phyloP scores from a whole-genome alignment of 2,113 vertebrate genomes.

The Gnathonemus longibarbis region DNA sequence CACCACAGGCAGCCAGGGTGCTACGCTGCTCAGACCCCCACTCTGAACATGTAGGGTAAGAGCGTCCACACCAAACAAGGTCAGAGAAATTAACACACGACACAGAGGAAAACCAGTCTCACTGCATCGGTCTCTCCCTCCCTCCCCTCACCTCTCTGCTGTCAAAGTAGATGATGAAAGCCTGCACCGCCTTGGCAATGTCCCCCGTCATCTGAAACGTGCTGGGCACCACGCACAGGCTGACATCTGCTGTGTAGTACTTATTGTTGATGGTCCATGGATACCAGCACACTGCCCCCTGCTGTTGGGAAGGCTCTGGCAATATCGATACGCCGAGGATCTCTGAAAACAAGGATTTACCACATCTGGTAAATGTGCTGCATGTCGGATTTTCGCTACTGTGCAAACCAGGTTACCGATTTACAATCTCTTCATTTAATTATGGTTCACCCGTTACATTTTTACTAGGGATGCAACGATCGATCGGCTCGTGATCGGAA shows the following conservation, averaged over 20 bases:
- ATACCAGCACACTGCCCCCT: conserved; percentile 71
- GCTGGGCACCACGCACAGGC: conserved; percentile 78
- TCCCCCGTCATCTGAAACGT: conserved; percentile 69
- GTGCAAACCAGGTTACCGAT: neutral
- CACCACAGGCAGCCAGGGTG: conserved; percentile 78
- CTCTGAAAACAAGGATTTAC: conserved; percentile 55
- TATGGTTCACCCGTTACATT: neutral
- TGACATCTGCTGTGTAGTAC: conserved; percentile 86
- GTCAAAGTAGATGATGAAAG: conserved; percentile 88
- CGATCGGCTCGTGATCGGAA: neutral
- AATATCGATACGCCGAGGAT: conserved; percentile 71
- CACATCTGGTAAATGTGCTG: neutral
- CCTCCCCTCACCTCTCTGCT: conserved; percentile 70
- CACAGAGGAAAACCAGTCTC: neutral
- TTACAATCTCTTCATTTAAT: neutral
- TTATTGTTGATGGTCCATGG: conserved; percentile 98
- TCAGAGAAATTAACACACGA: neutral
- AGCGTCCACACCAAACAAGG: neutral
- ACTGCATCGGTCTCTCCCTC: conserved; percentile 33
- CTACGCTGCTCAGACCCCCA: conserved; percentile 71
- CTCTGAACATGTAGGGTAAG: conserved; percentile 58
- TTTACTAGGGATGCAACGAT: neutral
- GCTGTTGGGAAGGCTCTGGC: conserved; percentile 52
- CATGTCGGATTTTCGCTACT: neutral
- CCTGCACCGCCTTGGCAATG: conserved; percentile 82